Conservation (phyloP, 2,797 vertebrate genomes). For the Dendrocincla tyrannina region DNA sequence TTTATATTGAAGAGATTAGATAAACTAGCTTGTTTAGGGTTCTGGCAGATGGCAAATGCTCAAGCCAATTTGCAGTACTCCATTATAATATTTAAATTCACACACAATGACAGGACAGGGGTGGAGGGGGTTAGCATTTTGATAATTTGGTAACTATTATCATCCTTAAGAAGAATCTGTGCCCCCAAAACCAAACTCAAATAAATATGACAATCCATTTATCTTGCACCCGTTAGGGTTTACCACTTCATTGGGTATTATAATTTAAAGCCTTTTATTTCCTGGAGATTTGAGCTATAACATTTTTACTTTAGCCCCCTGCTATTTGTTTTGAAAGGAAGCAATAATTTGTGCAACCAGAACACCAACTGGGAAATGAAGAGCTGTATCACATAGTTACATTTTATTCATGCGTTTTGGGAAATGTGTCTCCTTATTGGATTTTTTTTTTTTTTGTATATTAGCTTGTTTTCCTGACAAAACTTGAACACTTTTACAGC, state of each 20-base stretch:
- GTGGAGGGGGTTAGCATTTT: slow-evolving; percentile 78
- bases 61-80: slow-evolving; percentile 86
- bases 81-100: slow-evolving; percentile 84
- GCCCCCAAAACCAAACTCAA: slow-evolving; percentile 75
- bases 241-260: slow-evolving; percentile 88
- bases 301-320: slow-evolving; percentile 84
- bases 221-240: slow-evolving; percentile 82
- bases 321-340: slow-evolving; percentile 82
- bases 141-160: slow-evolving; percentile 84
- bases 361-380: slow-evolving; percentile 74
- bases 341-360: slow-evolving; percentile 81
- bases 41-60: slow-evolving; percentile 88
- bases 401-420: slow-evolving; percentile 65
- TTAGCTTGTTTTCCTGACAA: slow-evolving; percentile 46
- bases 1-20: slow-evolving; percentile 91
- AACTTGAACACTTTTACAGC: slow-evolving; percentile 36
- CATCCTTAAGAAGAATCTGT: slow-evolving; percentile 76
- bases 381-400: slow-evolving; percentile 71
- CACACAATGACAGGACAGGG: slow-evolving; percentile 78
- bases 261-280: slow-evolving; percentile 87
- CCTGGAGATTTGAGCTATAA: slow-evolving; percentile 82
- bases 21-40: slow-evolving; percentile 90
- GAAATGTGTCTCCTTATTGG: slow-evolving; percentile 66
- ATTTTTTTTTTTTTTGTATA: background rate
- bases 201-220: slow-evolving; percentile 83